Percentiles rank a stretch among this genome's conserved stretches.
Evolutionary conservation across 2,888 invertebrate species (phyloP).

Genomic region (Cyaniris semiargus): DNA sequence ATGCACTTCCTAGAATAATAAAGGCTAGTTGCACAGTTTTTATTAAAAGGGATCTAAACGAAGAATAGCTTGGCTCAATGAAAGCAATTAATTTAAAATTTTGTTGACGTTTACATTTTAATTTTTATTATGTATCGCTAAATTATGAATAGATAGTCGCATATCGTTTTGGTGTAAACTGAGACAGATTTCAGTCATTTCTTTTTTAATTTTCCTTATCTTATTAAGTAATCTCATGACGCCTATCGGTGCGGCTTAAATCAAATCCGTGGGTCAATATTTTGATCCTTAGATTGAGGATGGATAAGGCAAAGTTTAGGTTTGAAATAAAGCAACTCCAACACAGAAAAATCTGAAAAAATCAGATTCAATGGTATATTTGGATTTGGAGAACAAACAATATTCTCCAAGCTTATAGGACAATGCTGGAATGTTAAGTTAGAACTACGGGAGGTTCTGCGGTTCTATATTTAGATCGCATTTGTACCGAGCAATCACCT

Average conservation of each 20-base stretch:
- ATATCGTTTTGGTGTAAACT: background rate
- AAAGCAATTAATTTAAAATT: too few species aligned
- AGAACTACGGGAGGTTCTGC: slow-evolving; percentile 35
- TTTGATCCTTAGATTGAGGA: background rate
- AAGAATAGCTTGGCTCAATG: too few species aligned
- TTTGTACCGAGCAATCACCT: slow-evolving; percentile 49
- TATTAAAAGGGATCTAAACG: too few species aligned
- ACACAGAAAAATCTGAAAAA: background rate
- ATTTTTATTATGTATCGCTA: too few species aligned
- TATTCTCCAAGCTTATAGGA: background rate
- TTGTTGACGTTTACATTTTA: too few species aligned
- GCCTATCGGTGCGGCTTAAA: background rate
- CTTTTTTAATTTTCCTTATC: background rate
- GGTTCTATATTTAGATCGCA: slow-evolving; percentile 50
- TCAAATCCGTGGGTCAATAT: background rate
- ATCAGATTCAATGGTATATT: too few species aligned
- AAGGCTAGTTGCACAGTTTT: too few species aligned
- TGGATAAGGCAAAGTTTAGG: background rate
- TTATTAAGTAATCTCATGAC: background rate
- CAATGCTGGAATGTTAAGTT: background rate
- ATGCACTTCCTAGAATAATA: too few species aligned
- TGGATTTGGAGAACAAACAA: background rate
- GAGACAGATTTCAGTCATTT: background rate
- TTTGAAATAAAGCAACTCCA: background rate
- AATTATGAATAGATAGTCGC: too few species aligned